Percentiles rank a stretch among this genome's conserved stretches.
Conservation (phyloP, 2,888 invertebrate species). For the Gerosis bhagava region DNA sequence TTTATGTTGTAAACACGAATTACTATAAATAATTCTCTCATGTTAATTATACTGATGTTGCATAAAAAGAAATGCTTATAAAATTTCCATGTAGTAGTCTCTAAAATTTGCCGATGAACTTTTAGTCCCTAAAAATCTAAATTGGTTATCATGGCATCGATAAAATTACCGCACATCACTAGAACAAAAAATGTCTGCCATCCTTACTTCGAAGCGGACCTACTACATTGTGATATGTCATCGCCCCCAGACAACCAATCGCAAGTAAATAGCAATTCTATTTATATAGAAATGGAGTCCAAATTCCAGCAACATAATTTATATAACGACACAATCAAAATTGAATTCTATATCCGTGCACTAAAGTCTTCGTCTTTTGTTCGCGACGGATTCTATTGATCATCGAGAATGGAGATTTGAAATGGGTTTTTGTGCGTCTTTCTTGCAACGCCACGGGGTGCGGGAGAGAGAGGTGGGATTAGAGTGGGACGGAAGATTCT, state of each 20-base stretch:
- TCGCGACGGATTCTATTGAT: constrained; percentile 15
- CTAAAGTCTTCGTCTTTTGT: constrained; percentile 20
- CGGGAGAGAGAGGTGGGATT: constrained; percentile 27
- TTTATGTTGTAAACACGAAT: too few relatives aligned
- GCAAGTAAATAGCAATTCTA: constrained; percentile 25
- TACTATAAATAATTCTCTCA: too few relatives aligned
- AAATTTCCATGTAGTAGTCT: too few relatives aligned
- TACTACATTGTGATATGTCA: constrained; percentile 31
- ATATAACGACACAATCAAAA: constrained; percentile 13
- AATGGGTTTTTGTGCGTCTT: constrained; percentile 19
- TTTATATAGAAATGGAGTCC: constrained; percentile 22
- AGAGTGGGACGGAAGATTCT: constrained; percentile 18
- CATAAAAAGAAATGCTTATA: too few relatives aligned
- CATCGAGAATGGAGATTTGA: constrained; percentile 24
- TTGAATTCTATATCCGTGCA: constrained; percentile 5
- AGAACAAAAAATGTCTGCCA: constrained; percentile 58
- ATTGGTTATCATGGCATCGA: constrained; percentile 14
- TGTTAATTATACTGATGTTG: too few relatives aligned
- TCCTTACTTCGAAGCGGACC: constrained; percentile 37
- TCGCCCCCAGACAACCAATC: constrained; percentile 15
- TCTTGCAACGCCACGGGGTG: constrained; percentile 27
- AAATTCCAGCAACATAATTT: constrained; percentile 25
- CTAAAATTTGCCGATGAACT: too few relatives aligned
- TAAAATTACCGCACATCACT: constrained; percentile 38
- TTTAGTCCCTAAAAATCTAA: too few relatives aligned